Evolutionary conservation across 2,113 vertebrate species (phyloP).

Genomic region (Malurus alboscapulatus): DNA sequence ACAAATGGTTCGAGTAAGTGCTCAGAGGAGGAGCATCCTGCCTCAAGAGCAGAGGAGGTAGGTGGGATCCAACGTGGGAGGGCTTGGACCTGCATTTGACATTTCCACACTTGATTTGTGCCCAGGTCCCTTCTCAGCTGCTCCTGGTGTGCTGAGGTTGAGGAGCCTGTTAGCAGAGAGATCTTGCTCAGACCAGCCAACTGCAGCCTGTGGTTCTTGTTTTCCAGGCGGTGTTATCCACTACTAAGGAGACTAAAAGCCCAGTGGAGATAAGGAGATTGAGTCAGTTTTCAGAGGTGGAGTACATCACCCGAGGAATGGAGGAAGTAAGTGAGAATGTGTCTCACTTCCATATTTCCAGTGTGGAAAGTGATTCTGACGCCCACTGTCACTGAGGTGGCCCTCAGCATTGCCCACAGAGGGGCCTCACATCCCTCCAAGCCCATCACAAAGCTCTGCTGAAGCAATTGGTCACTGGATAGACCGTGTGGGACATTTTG

Average conservation of each 20-base stretch:
- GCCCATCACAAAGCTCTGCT: accelerated
- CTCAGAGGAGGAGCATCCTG: too few species aligned
- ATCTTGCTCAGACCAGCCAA: not conserved
- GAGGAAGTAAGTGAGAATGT: constrained; percentile 48
- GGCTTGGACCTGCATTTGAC: accelerated
- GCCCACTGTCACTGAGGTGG: not conserved
- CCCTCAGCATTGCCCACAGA: not conserved
- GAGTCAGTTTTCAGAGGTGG: not conserved
- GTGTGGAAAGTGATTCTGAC: not conserved
- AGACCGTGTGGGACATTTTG: accelerated
- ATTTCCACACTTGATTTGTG: not conserved
- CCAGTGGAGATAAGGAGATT: not conserved
- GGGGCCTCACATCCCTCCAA: not conserved
- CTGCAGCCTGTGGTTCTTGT: not conserved
- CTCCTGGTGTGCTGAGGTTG: not conserved
- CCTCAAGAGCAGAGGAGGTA: too few species aligned
- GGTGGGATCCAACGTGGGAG: not conserved
- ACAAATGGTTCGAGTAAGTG: not conserved
- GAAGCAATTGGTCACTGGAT: not conserved
- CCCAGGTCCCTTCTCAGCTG: not conserved
- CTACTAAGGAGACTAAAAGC: not conserved
- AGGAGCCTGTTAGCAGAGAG: not conserved
- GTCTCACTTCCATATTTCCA: accelerated
- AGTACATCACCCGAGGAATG: not conserved
- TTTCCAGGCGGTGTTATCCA: constrained; percentile 4